These are phyloP conservation scores for Rhopalosiphum padi DNA, from an alignment of 1,140 invertebrate genomes.

Conservation along the genomic window DNA sequence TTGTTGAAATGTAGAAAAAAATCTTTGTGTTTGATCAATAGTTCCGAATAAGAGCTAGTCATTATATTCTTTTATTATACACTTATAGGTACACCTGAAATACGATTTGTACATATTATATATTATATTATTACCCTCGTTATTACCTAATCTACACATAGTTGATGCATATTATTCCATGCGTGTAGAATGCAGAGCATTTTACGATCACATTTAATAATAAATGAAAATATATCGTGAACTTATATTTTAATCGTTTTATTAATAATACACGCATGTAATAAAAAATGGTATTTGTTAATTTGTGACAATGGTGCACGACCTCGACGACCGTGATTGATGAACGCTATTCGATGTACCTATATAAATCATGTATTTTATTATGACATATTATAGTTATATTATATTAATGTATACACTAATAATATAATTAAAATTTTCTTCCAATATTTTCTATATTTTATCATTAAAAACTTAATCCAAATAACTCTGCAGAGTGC, in stretches of 20 bases:
- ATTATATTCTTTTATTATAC: neutral
- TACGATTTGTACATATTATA: neutral
- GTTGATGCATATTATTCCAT: neutral
- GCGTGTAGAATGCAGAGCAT: neutral
- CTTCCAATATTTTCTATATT: neutral
- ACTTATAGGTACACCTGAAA: neutral
- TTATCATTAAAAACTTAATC: conserved; percentile 2
- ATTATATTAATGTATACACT: neutral
- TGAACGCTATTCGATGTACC: neutral
- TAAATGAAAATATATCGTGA: neutral
- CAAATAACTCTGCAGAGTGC: neutral
- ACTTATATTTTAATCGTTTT: conserved; percentile 38
- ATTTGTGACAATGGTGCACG: neutral
- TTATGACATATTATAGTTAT: neutral
- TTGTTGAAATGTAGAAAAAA: neutral
- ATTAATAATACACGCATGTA: neutral
- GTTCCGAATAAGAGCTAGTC: neutral
- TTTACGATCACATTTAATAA: neutral
- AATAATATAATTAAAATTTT: neutral
- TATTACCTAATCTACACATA: neutral
- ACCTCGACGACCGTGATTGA: conserved; percentile 29
- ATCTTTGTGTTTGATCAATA: neutral
- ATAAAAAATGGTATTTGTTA: neutral
- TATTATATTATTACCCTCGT: no score
- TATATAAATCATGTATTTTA: neutral